Conservation (phyloP, 2,797 vertebrate genomes). For the Sternotherus odoratus region DNA sequence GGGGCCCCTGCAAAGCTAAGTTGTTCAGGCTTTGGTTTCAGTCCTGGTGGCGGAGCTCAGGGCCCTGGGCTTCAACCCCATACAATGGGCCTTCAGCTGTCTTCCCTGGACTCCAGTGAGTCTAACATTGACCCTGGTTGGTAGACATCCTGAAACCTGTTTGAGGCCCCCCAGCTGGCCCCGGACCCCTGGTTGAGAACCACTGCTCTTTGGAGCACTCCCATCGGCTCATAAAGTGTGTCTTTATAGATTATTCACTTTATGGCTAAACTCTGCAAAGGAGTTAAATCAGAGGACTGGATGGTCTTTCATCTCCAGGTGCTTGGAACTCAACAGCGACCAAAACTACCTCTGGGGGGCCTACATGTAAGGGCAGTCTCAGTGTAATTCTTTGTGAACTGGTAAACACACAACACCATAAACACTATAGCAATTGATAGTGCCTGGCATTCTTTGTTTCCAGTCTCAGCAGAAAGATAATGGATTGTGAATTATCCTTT, state of each 20-base stretch:
- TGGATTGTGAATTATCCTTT: neutral
- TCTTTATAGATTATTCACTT: neutral
- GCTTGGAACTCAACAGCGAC: neutral
- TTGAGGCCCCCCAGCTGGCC: too few species aligned
- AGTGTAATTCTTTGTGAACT: neutral
- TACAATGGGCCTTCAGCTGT: too few species aligned
- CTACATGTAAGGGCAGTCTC: neutral
- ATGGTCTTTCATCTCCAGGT: neutral
- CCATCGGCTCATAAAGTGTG: neutral
- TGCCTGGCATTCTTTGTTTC: neutral
- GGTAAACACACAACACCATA: neutral
- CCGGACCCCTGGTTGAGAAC: too few species aligned
- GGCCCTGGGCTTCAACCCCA: too few species aligned
- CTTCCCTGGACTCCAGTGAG: too few species aligned
- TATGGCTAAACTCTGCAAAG: rapidly evolving
- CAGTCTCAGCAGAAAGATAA: neutral
- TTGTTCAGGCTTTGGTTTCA: too few species aligned
- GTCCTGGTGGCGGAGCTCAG: too few species aligned
- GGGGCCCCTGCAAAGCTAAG: too few species aligned
- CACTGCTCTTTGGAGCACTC: neutral
- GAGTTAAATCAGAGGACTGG: neutral
- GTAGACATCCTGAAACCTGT: too few species aligned
- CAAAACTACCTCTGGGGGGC: neutral
- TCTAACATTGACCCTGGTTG: too few species aligned
- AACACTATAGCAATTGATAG: neutral